Base-by-base conservation (phyloP, 30 jellyfish, hydroid and myxozoan species). In the Morbakka virulenta region DNA sequence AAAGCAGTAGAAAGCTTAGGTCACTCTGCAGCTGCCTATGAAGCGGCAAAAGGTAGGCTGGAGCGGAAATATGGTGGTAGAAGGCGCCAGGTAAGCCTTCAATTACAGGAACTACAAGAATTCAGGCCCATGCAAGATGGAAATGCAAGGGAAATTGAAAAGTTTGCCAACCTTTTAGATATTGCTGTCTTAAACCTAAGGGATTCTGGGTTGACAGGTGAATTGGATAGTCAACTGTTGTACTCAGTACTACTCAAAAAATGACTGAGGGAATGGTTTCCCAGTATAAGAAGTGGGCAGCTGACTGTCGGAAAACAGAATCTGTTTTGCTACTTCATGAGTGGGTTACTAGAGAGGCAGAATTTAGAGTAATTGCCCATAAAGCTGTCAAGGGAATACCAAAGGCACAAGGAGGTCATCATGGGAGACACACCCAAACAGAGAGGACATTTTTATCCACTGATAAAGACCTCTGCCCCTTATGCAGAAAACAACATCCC, bases 251-350 rank as follows among this genome's bases (percentile, higher is more conserved):
- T 72, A n/a, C 62, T 47, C 32, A 72, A 27, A 49, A 72, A 0
- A 23, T 85, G 12, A 75, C 96, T 52, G 91, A 85, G 30, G 50
- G 67, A 34, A 36, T 87, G 89, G 80, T 87, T 64, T 48, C 84
- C 22, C 79, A 72, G 25, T 77, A 79, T 67, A 67, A 79, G 32
- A 84, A 85, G 22, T 86, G 93, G 94, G 35, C 80, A 24, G 79
- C n/a, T 48, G 87, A 69, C 48, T 70, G 80, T 51, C 66, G 31
- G 35, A 52, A 65, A 52, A 49, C 48, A 48, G 94, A 79, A 84
- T 63, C 62, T 26, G 72, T 23, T 12, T 26, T 20, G 0, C 23
- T n/a, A 12, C 29, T 29, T 69, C 78, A 29, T n/a, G 81, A 69
- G 32, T 29, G 81, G 23, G 22, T 69, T n/a, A 29, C 4, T 35